These are phyloP conservation scores for Sarcophaga subvicina DNA, from an alignment of 2,888 invertebrate genomes.

Conservation along the genomic window DNA sequence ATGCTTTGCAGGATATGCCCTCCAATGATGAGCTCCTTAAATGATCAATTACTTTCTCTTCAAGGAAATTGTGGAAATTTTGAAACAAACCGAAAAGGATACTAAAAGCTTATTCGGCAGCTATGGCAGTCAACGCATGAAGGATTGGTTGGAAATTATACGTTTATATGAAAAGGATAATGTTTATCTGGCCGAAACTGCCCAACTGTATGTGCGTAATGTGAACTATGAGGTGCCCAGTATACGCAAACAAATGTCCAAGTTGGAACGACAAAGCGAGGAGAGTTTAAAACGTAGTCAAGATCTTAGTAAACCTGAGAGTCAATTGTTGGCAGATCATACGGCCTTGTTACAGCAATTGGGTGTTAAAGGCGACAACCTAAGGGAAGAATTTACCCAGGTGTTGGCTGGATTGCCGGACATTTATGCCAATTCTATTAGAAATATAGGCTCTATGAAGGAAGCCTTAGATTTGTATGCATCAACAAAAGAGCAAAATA, in stretches of 20 bases:
- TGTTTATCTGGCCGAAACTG: slow-evolving; percentile 94
- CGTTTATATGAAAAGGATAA: slow-evolving; percentile 94
- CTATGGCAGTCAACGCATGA: slow-evolving; percentile 98
- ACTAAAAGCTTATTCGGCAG: slow-evolving; percentile 97
- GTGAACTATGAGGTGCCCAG: slow-evolving; percentile 97
- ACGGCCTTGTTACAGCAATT: slow-evolving; percentile 90
- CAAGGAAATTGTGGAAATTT: slow-evolving; percentile 93
- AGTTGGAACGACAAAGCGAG: slow-evolving; percentile 88
- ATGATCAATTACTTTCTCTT: slow-evolving; percentile 98
- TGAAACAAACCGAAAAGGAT: slow-evolving; percentile 98
- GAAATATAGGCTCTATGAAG: slow-evolving; percentile 81
- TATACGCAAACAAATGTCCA: slow-evolving; percentile 94
- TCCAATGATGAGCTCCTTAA: slow-evolving; percentile 89
- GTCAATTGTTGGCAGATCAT: slow-evolving; percentile 90
- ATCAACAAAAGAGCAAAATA: slow-evolving; percentile 84
- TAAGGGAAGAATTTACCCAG: slow-evolving; percentile 89
- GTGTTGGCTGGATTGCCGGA: slow-evolving; percentile 89
- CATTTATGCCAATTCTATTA: slow-evolving; percentile 85
- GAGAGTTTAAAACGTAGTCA: slow-evolving; percentile 85
- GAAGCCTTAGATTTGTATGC: slow-evolving; percentile 89
- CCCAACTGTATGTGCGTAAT: slow-evolving; percentile 95
- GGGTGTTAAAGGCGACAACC: slow-evolving; percentile 90
- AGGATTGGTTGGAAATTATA: slow-evolving; percentile 97
- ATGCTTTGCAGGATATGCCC: slow-evolving; percentile 96
- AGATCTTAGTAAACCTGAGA: slow-evolving; percentile 92